A percentile compares a stretch with the other conserved stretches of the same genome.
Conservation (phyloP, 2,113 vertebrate species). For the Falcunculus frontatus region DNA sequence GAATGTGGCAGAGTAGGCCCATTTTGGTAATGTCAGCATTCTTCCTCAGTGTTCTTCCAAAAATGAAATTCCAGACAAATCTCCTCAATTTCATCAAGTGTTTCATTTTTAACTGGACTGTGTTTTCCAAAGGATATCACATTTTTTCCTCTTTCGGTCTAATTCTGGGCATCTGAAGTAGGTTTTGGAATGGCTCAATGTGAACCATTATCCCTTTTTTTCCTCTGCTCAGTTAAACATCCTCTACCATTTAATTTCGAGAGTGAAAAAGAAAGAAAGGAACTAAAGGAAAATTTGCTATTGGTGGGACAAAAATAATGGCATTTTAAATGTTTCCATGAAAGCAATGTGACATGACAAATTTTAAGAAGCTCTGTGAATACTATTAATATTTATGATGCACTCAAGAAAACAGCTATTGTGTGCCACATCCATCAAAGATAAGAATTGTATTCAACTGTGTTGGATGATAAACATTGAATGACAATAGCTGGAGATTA, state of each 20-base stretch:
- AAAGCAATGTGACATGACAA: constrained; percentile 43
- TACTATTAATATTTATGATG: constrained; percentile 71
- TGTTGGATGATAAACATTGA: constrained; percentile 56
- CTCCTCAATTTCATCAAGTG: not conserved
- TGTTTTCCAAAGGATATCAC: not conserved
- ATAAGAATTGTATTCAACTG: constrained; percentile 36
- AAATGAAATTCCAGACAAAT: not conserved
- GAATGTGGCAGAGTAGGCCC: not conserved
- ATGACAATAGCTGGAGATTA: constrained; percentile 58
- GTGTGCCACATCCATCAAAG: constrained; percentile 60
- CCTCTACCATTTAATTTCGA: not conserved
- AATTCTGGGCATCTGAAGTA: not conserved
- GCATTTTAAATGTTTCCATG: constrained; percentile 25
- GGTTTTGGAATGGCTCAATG: not conserved
- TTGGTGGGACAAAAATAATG: constrained; percentile 7
- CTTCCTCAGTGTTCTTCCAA: not conserved
- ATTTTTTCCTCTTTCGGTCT: not conserved
- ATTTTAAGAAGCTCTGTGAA: constrained; percentile 41
- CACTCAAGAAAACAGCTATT: constrained; percentile 43
- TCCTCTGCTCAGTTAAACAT: not conserved
- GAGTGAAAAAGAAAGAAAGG: not conserved
- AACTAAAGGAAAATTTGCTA: not conserved
- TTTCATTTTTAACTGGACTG: not conserved
- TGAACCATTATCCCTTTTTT: not conserved
- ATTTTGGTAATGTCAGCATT: not conserved